Percentiles rank a stretch among this genome's conserved stretches.
Conservation (phyloP, 2,888 invertebrate genomes). For the Tipula confusa region DNA sequence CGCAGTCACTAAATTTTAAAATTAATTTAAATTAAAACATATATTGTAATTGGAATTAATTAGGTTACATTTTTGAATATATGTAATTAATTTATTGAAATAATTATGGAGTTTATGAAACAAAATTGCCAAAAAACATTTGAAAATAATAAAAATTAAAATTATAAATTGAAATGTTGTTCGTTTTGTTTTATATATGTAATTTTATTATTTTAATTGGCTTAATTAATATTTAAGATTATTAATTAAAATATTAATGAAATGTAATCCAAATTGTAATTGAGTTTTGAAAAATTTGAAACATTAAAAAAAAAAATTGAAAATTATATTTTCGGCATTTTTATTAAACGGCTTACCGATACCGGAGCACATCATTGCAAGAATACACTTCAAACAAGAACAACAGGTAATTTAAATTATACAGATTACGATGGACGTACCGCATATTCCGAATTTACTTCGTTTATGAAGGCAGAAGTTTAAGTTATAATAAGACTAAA, state of each 20-base stretch:
- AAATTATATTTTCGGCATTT: no score
- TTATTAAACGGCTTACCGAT: no score
- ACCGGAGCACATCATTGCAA: no score
- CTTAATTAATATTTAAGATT: background rate
- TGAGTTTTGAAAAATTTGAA: background rate
- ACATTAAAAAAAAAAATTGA: background rate
- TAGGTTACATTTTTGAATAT: background rate
- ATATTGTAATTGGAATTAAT: constrained; percentile 7
- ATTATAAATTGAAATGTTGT: background rate
- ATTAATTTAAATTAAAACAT: background rate
- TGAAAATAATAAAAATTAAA: background rate
- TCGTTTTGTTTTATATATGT: background rate
- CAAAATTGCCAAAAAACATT: no score
- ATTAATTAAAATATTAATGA: background rate
- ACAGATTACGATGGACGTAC: no score
- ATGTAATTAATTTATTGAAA: background rate
- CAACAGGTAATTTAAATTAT: no score
- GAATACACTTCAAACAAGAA: no score
- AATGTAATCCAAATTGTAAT: background rate
- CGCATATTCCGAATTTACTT: no score
- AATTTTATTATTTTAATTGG: background rate
- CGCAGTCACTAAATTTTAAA: background rate
- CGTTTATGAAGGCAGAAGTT: no score
- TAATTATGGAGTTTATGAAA: background rate
- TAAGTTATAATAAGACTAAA: no score